Evolutionary conservation across 1,140 invertebrate genomes (phyloP).

Genomic region (Amphibalanus amphitrite): DNA sequence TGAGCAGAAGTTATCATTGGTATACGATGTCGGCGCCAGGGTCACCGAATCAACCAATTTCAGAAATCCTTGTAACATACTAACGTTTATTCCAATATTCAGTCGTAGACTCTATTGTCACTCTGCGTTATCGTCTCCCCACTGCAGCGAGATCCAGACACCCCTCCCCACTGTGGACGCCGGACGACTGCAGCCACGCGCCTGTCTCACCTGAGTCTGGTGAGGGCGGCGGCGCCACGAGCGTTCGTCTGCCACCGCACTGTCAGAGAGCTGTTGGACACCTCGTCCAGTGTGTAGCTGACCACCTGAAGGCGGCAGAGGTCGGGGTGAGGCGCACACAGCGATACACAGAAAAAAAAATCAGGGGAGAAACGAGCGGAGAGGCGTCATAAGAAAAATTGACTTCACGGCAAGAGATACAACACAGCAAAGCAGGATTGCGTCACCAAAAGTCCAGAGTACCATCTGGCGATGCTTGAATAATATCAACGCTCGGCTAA

Average conservation of each 20-base stretch:
- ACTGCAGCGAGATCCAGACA: background rate
- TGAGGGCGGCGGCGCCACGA: background rate
- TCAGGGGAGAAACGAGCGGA: too few relatives aligned
- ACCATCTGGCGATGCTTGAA: too few relatives aligned
- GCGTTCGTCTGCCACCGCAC: background rate
- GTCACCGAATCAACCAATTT: too few relatives aligned
- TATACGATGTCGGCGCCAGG: too few relatives aligned
- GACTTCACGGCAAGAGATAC: too few relatives aligned
- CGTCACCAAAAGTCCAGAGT: too few relatives aligned
- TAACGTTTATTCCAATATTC: too few relatives aligned
- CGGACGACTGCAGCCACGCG: background rate
- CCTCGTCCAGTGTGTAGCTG: background rate
- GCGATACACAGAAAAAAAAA: background rate
- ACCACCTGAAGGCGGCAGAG: background rate
- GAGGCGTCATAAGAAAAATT: too few relatives aligned
- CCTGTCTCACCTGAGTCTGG: background rate
- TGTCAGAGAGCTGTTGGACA: background rate
- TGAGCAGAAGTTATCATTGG: background rate
- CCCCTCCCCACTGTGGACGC: background rate
- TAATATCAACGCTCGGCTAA: conserved; percentile 21
- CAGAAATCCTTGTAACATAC: too few relatives aligned
- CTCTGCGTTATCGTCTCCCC: background rate
- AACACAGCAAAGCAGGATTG: too few relatives aligned
- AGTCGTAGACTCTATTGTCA: background rate
- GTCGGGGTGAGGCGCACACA: background rate